These are phyloP conservation scores for Erythrocercus mccallii DNA, from an alignment of 2,113 vertebrate species.

Conservation along the genomic window DNA sequence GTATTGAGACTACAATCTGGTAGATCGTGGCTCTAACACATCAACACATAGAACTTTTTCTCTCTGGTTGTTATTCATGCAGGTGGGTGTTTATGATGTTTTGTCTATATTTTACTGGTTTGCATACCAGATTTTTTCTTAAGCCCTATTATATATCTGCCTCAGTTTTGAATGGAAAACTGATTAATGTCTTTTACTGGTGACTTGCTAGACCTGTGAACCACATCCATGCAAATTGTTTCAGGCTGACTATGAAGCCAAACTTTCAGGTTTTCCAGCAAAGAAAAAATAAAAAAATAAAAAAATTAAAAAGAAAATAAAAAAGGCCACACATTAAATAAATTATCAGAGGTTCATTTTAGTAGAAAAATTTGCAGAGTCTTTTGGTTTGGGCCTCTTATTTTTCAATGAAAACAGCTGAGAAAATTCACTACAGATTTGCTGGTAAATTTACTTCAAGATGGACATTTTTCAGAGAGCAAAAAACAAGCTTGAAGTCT, in stretches of 20 bases:
- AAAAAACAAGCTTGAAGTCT: neutral
- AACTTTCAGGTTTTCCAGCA: neutral
- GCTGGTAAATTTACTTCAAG: neutral
- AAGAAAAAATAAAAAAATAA: too few relatives aligned
- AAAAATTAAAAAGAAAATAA: too few relatives aligned
- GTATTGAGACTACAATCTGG: neutral
- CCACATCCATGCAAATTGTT: neutral
- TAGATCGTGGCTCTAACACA: neutral
- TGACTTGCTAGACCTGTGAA: neutral
- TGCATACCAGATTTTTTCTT: neutral
- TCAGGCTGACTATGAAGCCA: neutral
- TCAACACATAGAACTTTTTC: neutral
- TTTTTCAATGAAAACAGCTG: neutral
- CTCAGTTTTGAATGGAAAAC: neutral
- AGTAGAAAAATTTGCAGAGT: neutral
- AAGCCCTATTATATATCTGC: neutral
- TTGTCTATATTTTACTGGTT: neutral
- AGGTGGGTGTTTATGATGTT: neutral
- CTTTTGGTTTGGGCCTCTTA: neutral
- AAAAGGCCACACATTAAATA: neutral
- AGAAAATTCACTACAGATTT: neutral
- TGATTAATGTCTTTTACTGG: neutral
- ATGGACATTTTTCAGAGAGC: neutral
- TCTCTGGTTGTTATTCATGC: neutral
- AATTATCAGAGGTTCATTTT: neutral